phyloP scores from a whole-genome alignment of 1,140 invertebrate species.

The Argopecten irradians region DNA sequence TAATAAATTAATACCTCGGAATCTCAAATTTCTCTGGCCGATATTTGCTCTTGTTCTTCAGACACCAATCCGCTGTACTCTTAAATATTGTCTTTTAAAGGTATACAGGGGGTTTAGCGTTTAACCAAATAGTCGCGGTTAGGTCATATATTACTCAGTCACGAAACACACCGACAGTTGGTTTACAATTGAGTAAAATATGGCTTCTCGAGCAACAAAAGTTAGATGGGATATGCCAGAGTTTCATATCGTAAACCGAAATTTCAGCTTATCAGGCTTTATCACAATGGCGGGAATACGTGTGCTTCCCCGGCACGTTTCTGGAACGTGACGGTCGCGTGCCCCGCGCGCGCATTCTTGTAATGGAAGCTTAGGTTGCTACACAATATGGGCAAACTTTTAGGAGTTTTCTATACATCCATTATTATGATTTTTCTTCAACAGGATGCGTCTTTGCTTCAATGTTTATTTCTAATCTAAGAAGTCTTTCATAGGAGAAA shows the following conservation, averaged over 20 bases:
- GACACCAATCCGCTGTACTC: background rate
- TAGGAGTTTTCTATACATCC: background rate
- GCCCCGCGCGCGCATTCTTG: background rate
- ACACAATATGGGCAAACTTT: background rate
- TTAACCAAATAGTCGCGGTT: background rate
- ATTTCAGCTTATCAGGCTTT: background rate
- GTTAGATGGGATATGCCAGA: background rate
- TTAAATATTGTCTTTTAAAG: background rate
- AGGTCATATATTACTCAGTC: background rate
- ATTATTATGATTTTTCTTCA: background rate
- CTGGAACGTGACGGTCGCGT: conserved; percentile 12
- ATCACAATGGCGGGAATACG: background rate
- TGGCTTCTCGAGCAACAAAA: background rate
- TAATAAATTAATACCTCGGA: background rate
- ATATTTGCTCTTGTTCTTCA: background rate
- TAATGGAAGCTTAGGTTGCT: background rate
- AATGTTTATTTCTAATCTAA: background rate
- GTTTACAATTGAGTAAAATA: conserved; percentile 2
- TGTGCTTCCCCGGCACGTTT: background rate
- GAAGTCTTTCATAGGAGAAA: background rate
- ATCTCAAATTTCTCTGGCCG: background rate
- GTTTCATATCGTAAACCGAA: background rate
- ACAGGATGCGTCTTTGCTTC: background rate
- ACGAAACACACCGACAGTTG: background rate
- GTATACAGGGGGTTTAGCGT: background rate